phyloP scores from a whole-genome alignment of 1,140 invertebrate genomes.

The Diabrotica virgifera region DNA sequence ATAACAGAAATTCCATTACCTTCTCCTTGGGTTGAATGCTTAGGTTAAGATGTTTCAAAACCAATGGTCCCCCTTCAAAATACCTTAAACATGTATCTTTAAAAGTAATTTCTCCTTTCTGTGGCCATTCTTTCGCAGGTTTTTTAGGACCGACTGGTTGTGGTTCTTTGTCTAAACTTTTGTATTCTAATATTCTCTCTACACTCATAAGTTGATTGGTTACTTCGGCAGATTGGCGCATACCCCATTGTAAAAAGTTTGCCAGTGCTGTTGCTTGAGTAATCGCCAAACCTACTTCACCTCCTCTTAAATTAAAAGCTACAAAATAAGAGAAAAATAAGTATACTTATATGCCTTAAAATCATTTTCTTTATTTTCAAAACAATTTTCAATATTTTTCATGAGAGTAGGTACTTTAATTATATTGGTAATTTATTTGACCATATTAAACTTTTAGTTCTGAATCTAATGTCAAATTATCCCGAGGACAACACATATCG shows the following conservation, averaged over 20 bases:
- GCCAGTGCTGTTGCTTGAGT: slow-evolving; percentile 16
- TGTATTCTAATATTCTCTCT: slow-evolving; percentile 22
- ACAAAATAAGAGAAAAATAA: not conserved
- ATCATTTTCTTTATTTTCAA: too few species aligned
- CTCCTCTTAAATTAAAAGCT: slow-evolving; percentile 18
- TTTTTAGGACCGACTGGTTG: slow-evolving; percentile 5
- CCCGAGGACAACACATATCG: too few species aligned
- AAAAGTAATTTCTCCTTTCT: slow-evolving; percentile 51
- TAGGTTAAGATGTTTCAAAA: slow-evolving; percentile 57
- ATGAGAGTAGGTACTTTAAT: too few species aligned
- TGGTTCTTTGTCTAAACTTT: slow-evolving; percentile 14
- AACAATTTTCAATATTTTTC: not conserved
- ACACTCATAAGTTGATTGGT: slow-evolving; percentile 21
- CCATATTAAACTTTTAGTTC: too few species aligned
- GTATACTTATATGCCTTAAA: too few species aligned
- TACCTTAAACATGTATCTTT: slow-evolving; percentile 57
- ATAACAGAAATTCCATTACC: slow-evolving; percentile 50
- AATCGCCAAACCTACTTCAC: slow-evolving; percentile 19
- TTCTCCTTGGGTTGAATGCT: slow-evolving; percentile 69
- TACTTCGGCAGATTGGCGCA: slow-evolving; percentile 20
- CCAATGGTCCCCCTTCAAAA: slow-evolving; percentile 59
- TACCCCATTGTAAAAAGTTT: slow-evolving; percentile 17
- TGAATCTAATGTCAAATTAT: too few species aligned
- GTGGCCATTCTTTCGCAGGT: slow-evolving; percentile 42
- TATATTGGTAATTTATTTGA: slow-evolving; percentile 27